Percentiles rank a stretch among this genome's conserved stretches.
phyloP scores from a whole-genome alignment of 2,888 invertebrate genomes.

The Aspidiotus rigidus region DNA sequence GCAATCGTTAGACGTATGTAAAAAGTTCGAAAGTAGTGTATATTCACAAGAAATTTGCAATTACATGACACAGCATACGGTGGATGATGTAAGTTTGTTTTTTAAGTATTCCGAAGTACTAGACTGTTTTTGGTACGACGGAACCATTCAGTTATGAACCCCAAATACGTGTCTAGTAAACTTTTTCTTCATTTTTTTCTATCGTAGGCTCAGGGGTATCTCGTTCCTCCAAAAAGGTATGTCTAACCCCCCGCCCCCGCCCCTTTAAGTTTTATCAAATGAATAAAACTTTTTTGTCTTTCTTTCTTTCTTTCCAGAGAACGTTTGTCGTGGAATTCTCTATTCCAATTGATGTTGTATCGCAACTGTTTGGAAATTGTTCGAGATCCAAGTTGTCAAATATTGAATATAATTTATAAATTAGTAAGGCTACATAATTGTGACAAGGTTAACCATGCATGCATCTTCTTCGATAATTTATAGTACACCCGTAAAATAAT shows the following conservation, averaged over 20 bases:
- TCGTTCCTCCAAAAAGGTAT: too few relatives aligned
- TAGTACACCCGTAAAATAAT: neutral
- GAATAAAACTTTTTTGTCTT: slow-evolving; percentile 11
- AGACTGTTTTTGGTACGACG: too few relatives aligned
- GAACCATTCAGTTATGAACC: too few relatives aligned
- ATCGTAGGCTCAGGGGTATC: too few relatives aligned
- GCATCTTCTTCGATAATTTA: too few relatives aligned
- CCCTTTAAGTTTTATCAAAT: neutral
- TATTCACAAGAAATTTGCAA: slow-evolving; percentile 62
- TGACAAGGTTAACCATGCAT: too few relatives aligned
- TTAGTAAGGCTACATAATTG: slow-evolving; percentile 51
- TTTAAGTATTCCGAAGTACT: too few relatives aligned
- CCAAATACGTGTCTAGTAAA: too few relatives aligned
- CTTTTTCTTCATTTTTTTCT: too few relatives aligned
- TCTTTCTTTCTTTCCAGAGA: slow-evolving; percentile 44
- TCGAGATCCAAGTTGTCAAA: slow-evolving; percentile 71
- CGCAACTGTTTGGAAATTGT: slow-evolving; percentile 63
- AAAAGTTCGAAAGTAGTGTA: slow-evolving; percentile 67
- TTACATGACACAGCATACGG: slow-evolving; percentile 7
- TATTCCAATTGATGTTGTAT: slow-evolving; percentile 65
- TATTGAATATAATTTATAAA: slow-evolving; percentile 68
- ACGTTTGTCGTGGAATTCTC: slow-evolving; percentile 58
- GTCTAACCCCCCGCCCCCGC: too few relatives aligned
- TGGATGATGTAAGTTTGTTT: too few relatives aligned
- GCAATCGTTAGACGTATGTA: slow-evolving; percentile 52